These are phyloP conservation scores for Drosophila sulfurigaster DNA, from an alignment of 1,140 invertebrate species.

Conservation along the genomic window DNA sequence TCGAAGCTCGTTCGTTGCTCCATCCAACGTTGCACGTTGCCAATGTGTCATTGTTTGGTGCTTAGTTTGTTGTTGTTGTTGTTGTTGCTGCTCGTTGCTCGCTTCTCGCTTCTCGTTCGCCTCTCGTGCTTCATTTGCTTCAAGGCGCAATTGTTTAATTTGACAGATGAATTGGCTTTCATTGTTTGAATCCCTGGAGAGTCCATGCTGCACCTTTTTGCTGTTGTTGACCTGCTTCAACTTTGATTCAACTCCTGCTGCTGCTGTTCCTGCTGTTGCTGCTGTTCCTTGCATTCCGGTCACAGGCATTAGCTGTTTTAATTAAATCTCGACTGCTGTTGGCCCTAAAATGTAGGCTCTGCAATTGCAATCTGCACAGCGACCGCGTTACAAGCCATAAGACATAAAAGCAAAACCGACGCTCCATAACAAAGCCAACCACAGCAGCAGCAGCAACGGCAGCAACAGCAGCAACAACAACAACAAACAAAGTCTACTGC, in stretches of 20 bases:
- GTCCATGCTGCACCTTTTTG: constrained; percentile 4
- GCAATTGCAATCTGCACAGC: constrained; percentile 51
- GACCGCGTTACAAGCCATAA: constrained; percentile 27
- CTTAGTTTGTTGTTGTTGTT: constrained; percentile 39
- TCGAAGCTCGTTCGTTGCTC: constrained; percentile 6
- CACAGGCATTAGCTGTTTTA: constrained; percentile 51
- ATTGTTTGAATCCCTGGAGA: constrained; percentile 26
- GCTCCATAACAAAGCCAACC: constrained; percentile 72
- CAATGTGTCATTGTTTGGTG: constrained; percentile 57
- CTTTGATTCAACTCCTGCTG: constrained; percentile 8
- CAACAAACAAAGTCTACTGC: constrained; percentile 25
- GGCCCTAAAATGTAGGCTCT: constrained; percentile 66
- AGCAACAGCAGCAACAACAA: constrained; percentile 19
- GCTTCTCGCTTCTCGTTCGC: background rate
- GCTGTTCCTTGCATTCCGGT: background rate
- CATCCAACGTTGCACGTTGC: constrained; percentile 37
- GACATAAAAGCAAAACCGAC: constrained; percentile 60
- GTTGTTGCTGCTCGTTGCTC: background rate
- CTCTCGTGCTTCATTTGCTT: constrained; percentile 47
- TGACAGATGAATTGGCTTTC: constrained; percentile 71
- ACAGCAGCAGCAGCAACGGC: constrained; percentile 37
- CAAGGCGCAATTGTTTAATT: constrained; percentile 59
- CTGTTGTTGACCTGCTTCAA: constrained; percentile 13
- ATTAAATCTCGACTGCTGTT: constrained; percentile 59
- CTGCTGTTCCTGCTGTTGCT: too few relatives aligned